These are phyloP conservation scores for Rapana venosa DNA, from an alignment of 2,888 invertebrate genomes.

Conservation along the genomic window DNA sequence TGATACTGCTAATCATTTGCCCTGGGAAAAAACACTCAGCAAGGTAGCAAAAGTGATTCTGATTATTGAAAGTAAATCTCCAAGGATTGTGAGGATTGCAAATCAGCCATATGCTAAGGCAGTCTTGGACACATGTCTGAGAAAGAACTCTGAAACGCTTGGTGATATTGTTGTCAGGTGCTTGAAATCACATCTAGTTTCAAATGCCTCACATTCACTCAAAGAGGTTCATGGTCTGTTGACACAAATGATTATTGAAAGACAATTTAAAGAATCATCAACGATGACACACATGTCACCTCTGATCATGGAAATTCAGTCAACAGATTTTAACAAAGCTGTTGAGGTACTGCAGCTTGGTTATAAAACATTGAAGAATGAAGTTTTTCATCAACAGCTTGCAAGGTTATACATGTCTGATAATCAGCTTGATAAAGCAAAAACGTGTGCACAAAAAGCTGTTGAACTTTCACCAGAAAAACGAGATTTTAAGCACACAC, in stretches of 20 bases:
- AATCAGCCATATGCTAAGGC: slow-evolving; percentile 30
- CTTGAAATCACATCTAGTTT: slow-evolving; percentile 8
- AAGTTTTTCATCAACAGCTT: slow-evolving; percentile 14
- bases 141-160: not conserved
- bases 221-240: not conserved
- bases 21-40: slow-evolving; percentile 23
- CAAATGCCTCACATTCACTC: not conserved
- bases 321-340: not conserved
- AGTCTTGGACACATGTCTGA: slow-evolving; percentile 3
- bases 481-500: slow-evolving; percentile 24
- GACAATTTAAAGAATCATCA: slow-evolving; percentile 3
- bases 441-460: not conserved
- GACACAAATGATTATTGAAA: slow-evolving; percentile 34
- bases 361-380: slow-evolving; percentile 17
- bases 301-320: slow-evolving; percentile 25
- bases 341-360: not conserved
- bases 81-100: slow-evolving; percentile 21
- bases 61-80: not conserved
- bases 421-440: not conserved
- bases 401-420: slow-evolving; percentile 10
- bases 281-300: not conserved
- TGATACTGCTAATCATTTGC: not conserved
- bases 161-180: slow-evolving; percentile 20
- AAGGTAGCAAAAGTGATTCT: not conserved
- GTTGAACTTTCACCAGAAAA: slow-evolving; percentile 12